Evolutionary conservation across 1,140 invertebrate genomes (phyloP).

Genomic region (Drosophila aff.): DNA sequence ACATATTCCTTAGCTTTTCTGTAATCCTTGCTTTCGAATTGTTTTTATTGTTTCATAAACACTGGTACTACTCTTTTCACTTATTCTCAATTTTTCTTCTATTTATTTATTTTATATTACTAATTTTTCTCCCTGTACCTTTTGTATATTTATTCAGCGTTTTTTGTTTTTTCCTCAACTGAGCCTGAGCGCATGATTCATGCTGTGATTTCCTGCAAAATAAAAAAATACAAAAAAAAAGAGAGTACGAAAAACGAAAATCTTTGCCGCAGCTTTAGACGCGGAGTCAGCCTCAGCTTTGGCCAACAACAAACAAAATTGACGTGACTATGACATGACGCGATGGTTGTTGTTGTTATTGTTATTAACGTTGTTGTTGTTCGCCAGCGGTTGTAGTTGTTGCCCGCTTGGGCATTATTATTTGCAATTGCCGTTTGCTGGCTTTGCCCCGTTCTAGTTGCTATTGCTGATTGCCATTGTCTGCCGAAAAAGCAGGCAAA

Average conservation of each 20-base stretch:
- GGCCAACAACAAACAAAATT: conserved; percentile 72
- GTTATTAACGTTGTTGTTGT: conserved; percentile 13
- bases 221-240: conserved; percentile 17
- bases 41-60: too few species aligned
- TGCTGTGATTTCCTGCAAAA: conserved; percentile 80
- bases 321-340: conserved; percentile 83
- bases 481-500: conserved; percentile 78
- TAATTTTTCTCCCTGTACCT: conserved; percentile 26
- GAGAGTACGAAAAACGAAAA: conserved; percentile 32
- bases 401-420: conserved; percentile 79
- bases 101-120: not conserved
- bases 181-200: conserved; percentile 72
- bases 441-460: conserved; percentile 77
- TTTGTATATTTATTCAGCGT: conserved; percentile 37
- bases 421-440: conserved; percentile 79
- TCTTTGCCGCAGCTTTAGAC: conserved; percentile 55
- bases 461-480: conserved; percentile 83
- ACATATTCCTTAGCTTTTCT: too few species aligned
- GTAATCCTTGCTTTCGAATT: too few species aligned
- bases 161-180: conserved; percentile 41
- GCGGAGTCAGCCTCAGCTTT: conserved; percentile 57
- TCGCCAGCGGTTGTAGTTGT: conserved; percentile 38
- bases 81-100: not conserved
- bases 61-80: not conserved
- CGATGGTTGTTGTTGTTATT: conserved; percentile 48